Percentiles rank a stretch among this genome's conserved stretches.
Evolutionary conservation across 2,888 invertebrate species (phyloP).

Genomic region (Diaprepes abbreviatus): DNA sequence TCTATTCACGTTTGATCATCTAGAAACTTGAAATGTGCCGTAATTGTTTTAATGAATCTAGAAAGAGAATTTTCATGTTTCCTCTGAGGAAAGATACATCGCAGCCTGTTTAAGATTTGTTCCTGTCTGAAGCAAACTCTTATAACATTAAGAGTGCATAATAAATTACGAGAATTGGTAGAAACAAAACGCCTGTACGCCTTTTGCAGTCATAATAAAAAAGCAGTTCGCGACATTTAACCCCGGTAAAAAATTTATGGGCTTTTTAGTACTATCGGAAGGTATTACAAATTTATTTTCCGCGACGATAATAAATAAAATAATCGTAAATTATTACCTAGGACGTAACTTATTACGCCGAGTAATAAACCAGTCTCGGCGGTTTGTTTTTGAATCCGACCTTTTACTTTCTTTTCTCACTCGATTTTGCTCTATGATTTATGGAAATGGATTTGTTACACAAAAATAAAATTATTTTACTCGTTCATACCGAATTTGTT

Average conservation of each 20-base stretch:
- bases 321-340: constrained; percentile 35
- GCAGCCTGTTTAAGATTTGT: too few species aligned
- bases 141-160: too few species aligned
- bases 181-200: too few species aligned
- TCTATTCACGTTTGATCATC: too few species aligned
- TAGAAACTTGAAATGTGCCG: too few species aligned
- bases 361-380: constrained; percentile 12
- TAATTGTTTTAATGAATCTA: too few species aligned
- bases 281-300: constrained; percentile 40
- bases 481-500: too few species aligned
- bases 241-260: constrained; percentile 39
- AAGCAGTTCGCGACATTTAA: constrained; percentile 39
- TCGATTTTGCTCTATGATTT: constrained; percentile 7
- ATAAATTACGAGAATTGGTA: too few species aligned
- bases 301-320: constrained; percentile 39
- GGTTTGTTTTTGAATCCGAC: constrained; percentile 19
- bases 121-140: too few species aligned
- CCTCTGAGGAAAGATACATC: too few species aligned
- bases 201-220: background rate
- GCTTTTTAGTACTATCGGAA: constrained; percentile 41
- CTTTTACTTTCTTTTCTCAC: constrained; percentile 19
- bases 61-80: too few species aligned
- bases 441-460: constrained; percentile 9
- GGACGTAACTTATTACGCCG: constrained; percentile 25
- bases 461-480: too few species aligned